Evolutionary conservation across 2,113 vertebrate species (phyloP).

Genomic region (Fregetta grallaria): DNA sequence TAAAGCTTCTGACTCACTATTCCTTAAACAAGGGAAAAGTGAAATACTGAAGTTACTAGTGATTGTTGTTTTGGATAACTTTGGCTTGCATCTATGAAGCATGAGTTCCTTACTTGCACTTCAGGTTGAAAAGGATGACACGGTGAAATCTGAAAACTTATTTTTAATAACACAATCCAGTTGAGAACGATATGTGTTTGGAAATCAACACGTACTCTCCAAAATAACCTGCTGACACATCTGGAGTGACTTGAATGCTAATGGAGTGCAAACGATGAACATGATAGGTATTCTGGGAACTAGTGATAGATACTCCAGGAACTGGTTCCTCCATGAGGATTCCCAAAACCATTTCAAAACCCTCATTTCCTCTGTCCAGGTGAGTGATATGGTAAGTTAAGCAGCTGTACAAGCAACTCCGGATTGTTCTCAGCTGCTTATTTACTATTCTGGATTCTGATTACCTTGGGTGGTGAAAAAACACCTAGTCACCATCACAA

Average conservation of each 20-base stretch:
- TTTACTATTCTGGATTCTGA: neutral
- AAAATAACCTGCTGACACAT: neutral
- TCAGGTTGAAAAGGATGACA: neutral
- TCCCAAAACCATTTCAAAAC: neutral
- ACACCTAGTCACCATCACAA: neutral
- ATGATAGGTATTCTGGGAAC: neutral
- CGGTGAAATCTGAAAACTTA: neutral
- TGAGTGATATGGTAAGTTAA: fast-evolving
- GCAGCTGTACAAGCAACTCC: neutral
- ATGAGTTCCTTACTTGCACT: neutral
- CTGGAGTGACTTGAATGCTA: neutral
- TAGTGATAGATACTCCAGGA: neutral
- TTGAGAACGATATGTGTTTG: neutral
- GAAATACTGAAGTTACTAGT: neutral
- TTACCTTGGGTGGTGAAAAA: neutral
- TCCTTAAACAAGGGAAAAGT: neutral
- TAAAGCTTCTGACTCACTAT: neutral
- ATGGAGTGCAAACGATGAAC: neutral
- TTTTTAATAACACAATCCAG: neutral
- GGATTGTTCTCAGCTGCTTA: neutral
- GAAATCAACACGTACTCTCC: neutral
- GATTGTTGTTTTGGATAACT: neutral
- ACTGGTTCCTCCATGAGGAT: neutral
- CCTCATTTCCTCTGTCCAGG: neutral
- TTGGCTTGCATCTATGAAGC: neutral